phyloP scores from a whole-genome alignment of 2,113 vertebrate genomes.

The Strix uralensis region DNA sequence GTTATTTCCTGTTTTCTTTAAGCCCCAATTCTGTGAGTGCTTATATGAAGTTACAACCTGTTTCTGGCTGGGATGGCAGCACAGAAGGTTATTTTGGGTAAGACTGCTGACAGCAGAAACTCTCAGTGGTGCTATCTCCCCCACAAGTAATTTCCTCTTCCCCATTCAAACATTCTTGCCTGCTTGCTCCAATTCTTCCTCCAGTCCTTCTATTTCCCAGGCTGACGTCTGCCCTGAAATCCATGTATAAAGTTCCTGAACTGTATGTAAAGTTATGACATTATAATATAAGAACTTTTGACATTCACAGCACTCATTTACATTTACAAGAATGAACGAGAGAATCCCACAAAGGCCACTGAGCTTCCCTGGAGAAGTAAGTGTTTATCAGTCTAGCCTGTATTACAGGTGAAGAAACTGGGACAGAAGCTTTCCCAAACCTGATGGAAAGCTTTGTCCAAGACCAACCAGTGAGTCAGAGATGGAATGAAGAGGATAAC shows the following conservation, averaged over 20 bases:
- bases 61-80: neutral
- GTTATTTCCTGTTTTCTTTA: slow-evolving; percentile 4
- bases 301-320: slow-evolving; percentile 4
- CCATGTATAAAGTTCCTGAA: neutral
- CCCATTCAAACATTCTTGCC: neutral
- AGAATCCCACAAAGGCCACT: neutral
- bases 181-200: neutral
- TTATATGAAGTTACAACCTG: neutral
- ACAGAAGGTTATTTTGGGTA: slow-evolving; percentile 21
- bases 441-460: neutral
- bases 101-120: slow-evolving; percentile 5
- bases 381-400: neutral
- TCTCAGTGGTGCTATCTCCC: neutral
- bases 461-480: neutral
- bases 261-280: neutral
- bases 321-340: neutral
- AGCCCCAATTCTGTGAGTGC: neutral
- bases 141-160: neutral
- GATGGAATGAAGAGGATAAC: neutral
- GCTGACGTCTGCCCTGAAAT: neutral
- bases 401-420: neutral
- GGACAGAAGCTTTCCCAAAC: neutral
- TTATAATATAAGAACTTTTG: neutral
- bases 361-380: neutral
- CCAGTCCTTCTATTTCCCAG: neutral